Evolutionary conservation across 2,888 invertebrate species (phyloP), one percentile per base, ranked within the genome.

Genomic region (Himalopsyche tibetana): DNA sequence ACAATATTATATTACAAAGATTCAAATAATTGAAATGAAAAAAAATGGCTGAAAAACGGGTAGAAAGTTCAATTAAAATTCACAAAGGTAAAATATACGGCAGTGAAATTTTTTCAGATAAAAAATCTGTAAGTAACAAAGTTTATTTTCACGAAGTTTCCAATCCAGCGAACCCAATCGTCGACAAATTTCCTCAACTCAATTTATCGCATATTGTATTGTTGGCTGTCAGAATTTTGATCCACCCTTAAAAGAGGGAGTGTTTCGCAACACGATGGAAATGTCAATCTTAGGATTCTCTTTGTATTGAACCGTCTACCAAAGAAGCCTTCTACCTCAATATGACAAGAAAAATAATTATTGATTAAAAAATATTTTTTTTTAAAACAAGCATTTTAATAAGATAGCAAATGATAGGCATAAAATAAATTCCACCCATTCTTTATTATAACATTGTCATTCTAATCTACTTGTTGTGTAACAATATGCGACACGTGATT

Each of bases 201-300:
- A 63, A 63, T 63, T 63, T 63, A 63, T 63, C 63, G 63, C 63
- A 63, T 28, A 63, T 63, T 63, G 63, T 63, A 63, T 63, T 63
- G 63, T 63, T 28, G 28, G 63, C 19, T 28, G 63, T 63, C 63
- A 63, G 63, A 63, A 63, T 63, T 63, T 63, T 63, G 63, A 63
- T 63, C 63, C 63, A 63, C 63, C 63, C 63, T 8, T 63, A 63
- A 63, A 63, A 28, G 63, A 19, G 63, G 63, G 63, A 12, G 63
- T 63, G 63, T 63, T 63, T 63, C 63, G 19, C 28, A 63, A 63
- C 63, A 19, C 63, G 63, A 63, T 63, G 3, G n/a, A 19, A 63
- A 63, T 63, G 63, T 9, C 19, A 63, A 19, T 28, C 63, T 19
- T 63, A 8, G 63, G 19, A 19, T 63, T 63, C 63, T 19, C 63